These are phyloP conservation scores for Nomada goodeniana DNA, from an alignment of 2,888 invertebrate species.

Conservation along the genomic window DNA sequence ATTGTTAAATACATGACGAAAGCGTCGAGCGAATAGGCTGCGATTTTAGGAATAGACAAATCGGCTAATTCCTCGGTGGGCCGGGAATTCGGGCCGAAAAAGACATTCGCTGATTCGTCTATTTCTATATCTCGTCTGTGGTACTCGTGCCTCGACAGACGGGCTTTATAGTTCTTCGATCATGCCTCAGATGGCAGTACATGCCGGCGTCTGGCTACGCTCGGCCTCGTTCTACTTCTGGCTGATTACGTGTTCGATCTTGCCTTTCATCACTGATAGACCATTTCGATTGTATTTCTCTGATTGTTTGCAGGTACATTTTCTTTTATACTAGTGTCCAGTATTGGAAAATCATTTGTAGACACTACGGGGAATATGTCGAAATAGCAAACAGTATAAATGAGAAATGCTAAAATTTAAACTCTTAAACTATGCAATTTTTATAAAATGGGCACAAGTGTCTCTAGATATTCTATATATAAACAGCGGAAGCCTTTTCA, in stretches of 20 bases:
- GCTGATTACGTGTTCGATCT: conserved; percentile 6
- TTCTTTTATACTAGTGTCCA: neutral
- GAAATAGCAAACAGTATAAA: neutral
- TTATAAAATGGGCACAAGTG: neutral
- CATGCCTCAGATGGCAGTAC: conserved; percentile 66
- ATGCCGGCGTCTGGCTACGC: conserved; percentile 46
- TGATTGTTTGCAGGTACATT: conserved; percentile 9
- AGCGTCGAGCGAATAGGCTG: too few species aligned
- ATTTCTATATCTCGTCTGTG: too few species aligned
- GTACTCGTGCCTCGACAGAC: neutral
- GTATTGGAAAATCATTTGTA: conserved; percentile 51
- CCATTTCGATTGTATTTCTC: conserved; percentile 6
- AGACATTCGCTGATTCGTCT: too few species aligned
- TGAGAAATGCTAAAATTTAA: neutral
- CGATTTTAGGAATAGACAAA: too few species aligned
- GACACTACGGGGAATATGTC: conserved; percentile 12
- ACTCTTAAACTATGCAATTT: neutral
- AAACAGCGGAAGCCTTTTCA: too few species aligned
- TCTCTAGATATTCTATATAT: too few species aligned
- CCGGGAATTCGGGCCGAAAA: too few species aligned
- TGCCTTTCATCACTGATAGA: conserved; percentile 32
- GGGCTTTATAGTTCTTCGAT: conserved; percentile 60
- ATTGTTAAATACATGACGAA: too few species aligned
- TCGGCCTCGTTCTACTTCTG: conserved; percentile 50
- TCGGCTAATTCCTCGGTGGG: too few species aligned